Evolutionary conservation across 2,888 invertebrate genomes (phyloP).

Genomic region (Eupeodes latifasciatus): DNA sequence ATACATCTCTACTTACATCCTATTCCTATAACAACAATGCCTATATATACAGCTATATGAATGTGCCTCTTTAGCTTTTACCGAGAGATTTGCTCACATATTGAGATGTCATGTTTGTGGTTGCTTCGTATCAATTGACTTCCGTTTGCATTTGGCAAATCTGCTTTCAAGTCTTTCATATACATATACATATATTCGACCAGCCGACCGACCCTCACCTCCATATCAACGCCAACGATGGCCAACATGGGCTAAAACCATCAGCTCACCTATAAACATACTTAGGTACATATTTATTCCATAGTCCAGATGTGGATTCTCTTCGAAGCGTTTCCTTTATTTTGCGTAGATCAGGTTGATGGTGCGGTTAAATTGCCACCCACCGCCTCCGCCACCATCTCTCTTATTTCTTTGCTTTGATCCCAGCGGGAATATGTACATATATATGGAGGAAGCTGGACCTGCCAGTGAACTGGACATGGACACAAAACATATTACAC

Average conservation of each 20-base stretch:
- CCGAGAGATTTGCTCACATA: constrained; percentile 61
- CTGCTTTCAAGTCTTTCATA: constrained; percentile 50
- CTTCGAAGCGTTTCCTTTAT: constrained; percentile 22
- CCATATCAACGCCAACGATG: neutral
- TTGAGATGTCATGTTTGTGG: constrained; percentile 73
- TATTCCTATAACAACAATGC: neutral
- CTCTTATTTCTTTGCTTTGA: neutral
- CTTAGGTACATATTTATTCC: neutral
- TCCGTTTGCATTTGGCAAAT: constrained; percentile 73
- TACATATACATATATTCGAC: neutral
- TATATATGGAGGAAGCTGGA: constrained; percentile 18
- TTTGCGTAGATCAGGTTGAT: constrained; percentile 41
- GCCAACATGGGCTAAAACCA: neutral
- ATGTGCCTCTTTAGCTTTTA: constrained; percentile 59
- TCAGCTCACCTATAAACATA: neutral
- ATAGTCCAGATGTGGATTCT: constrained; percentile 20
- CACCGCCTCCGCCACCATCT: neutral
- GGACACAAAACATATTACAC: neutral
- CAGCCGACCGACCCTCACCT: neutral
- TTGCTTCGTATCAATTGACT: constrained; percentile 70
- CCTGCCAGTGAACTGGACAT: constrained; percentile 27
- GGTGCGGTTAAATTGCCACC: constrained; percentile 14
- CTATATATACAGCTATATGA: neutral
- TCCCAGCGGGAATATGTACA: constrained; percentile 37
- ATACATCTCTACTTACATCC: neutral